Percentiles rank a stretch among this genome's conserved stretches.
Evolutionary conservation across 2,113 vertebrate species (phyloP).

Genomic region (Smithornis capensis): DNA sequence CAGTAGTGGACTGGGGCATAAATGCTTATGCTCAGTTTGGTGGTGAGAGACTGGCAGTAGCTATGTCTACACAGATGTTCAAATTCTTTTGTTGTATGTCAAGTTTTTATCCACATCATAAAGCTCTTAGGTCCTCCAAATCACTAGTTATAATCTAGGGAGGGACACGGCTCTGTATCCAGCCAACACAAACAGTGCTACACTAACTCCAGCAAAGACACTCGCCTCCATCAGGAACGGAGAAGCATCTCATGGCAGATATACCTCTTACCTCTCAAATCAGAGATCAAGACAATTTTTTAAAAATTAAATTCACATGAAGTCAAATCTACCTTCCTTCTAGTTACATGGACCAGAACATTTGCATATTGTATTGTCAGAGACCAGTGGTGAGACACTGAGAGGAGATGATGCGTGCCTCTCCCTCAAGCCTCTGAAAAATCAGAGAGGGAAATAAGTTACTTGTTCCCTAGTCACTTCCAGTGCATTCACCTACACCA

Average conservation of each 20-base stretch:
- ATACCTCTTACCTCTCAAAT: not conserved
- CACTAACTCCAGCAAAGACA: not conserved
- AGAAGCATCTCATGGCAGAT: not conserved
- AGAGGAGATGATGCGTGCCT: not conserved
- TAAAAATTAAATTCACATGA: not conserved
- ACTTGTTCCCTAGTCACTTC: not conserved
- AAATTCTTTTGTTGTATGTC: not conserved
- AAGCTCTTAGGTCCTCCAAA: not conserved
- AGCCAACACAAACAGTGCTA: not conserved
- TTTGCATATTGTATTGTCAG: not conserved
- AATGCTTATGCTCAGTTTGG: not conserved
- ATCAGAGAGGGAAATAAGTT: not conserved
- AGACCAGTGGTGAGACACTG: not conserved
- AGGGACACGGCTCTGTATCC: not conserved
- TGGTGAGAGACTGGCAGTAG: not conserved
- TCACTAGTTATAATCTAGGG: not conserved
- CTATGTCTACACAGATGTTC: not conserved
- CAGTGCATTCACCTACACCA: not conserved
- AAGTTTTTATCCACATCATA: rapidly evolving
- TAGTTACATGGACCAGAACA: not conserved
- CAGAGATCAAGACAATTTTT: not conserved
- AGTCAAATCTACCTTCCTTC: not conserved
- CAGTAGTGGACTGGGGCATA: not conserved
- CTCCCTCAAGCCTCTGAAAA: not conserved
- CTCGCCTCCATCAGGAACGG: not conserved